A percentile compares a stretch with the other conserved stretches of the same genome.
These are phyloP conservation scores for Clistopyga incitator DNA, from an alignment of 2,888 invertebrate genomes.

Conservation along the genomic window DNA sequence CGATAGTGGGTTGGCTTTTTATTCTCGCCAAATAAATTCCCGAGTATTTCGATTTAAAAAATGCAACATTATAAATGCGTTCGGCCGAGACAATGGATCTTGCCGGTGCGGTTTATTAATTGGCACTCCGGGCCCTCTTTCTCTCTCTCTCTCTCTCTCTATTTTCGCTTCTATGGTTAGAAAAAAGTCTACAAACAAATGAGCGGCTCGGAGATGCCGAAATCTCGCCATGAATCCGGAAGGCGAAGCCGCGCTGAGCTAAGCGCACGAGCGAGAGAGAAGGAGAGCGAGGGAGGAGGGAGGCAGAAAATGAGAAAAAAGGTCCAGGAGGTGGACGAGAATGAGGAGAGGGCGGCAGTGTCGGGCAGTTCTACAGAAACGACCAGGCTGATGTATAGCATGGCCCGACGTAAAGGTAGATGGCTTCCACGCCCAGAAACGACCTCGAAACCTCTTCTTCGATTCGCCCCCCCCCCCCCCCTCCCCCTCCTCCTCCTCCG, in stretches of 20 bases:
- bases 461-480: conserved; percentile 60
- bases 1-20: neutral
- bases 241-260: conserved; percentile 40
- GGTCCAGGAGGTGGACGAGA: conserved; percentile 63
- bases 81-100: conserved; percentile 55
- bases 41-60: conserved; percentile 39
- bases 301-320: conserved; percentile 55
- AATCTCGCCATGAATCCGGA: conserved; percentile 70
- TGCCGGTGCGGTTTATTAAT: conserved; percentile 63
- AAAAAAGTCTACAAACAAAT: conserved; percentile 64
- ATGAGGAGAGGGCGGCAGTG: conserved; percentile 69
- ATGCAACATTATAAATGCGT: conserved; percentile 52
- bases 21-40: conserved; percentile 39
- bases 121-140: conserved; percentile 56
- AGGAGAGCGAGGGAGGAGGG: conserved; percentile 55
- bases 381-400: conserved; percentile 68
- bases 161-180: conserved; percentile 61
- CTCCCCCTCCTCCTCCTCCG: conserved; percentile 24
- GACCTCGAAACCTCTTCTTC: conserved; percentile 77
- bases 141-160: conserved; percentile 20
- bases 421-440: conserved; percentile 80
- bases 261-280: conserved; percentile 40
- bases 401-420: conserved; percentile 75
- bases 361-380: conserved; percentile 68
- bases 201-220: conserved; percentile 72